Evolutionary conservation across 2,888 invertebrate genomes (phyloP).

Genomic region (Cataglyphis rosenhaueri): DNA sequence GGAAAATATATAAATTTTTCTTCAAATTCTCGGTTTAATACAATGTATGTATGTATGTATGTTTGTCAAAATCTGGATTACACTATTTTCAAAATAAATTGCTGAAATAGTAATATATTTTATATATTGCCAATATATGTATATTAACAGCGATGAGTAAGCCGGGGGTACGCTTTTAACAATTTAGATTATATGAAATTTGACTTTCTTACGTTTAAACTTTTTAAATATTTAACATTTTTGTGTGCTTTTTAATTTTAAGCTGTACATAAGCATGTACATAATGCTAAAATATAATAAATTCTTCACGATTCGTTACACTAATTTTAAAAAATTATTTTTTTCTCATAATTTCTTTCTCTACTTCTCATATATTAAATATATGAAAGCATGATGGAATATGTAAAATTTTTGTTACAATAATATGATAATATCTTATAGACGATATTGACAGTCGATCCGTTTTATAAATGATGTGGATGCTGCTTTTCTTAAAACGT

Average conservation of each 20-base stretch:
- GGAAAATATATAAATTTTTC: not conserved
- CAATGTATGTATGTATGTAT: not conserved
- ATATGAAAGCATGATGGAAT: not conserved
- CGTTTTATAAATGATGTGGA: constrained; percentile 16
- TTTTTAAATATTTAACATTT: not conserved
- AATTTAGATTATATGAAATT: not conserved
- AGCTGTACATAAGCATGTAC: not conserved
- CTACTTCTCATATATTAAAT: not conserved
- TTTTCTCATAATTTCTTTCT: not conserved
- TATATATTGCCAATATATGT: not conserved
- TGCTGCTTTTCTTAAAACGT: not conserved
- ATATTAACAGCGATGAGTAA: not conserved
- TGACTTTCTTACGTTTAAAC: not conserved
- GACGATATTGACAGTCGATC: not conserved
- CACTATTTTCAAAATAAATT: not conserved
- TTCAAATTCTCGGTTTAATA: not conserved
- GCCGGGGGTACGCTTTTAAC: not conserved
- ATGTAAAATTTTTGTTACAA: not conserved
- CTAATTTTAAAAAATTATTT: not conserved
- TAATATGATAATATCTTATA: not conserved
- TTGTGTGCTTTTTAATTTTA: not conserved
- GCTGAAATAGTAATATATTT: not conserved
- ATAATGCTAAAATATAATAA: not conserved
- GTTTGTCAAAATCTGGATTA: not conserved
- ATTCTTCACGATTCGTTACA: not conserved